Percentiles rank a stretch among this genome's conserved stretches.
These are phyloP conservation scores for Oenanthe melanoleuca DNA, from an alignment of 2,113 vertebrate genomes.

Conservation along the genomic window DNA sequence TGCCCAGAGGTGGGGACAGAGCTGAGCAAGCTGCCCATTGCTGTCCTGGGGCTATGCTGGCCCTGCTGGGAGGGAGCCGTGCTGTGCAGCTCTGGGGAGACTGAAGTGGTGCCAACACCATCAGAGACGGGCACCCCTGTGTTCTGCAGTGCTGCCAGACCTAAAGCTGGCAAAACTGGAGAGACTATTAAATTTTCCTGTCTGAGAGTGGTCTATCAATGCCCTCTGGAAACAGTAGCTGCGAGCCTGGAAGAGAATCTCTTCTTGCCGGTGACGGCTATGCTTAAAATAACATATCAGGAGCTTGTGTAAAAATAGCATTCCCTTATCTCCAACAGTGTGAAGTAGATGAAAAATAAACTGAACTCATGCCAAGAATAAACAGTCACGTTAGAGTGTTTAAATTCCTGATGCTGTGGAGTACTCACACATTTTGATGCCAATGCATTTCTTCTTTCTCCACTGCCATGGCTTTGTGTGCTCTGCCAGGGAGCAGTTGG, in stretches of 20 bases:
- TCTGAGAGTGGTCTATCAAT: neutral
- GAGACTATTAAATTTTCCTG: neutral
- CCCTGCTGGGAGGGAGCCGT: neutral
- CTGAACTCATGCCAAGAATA: neutral
- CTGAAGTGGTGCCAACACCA: neutral
- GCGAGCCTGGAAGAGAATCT: neutral
- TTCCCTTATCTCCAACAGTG: slow-evolving; percentile 39
- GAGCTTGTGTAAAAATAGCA: slow-evolving; percentile 39
- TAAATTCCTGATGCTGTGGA: slow-evolving; percentile 9
- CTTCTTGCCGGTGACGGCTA: neutral
- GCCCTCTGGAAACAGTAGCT: neutral
- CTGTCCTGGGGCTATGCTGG: rapidly evolving
- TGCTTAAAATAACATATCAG: neutral
- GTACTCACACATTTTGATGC: neutral
- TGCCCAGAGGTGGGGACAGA: neutral
- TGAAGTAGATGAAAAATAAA: slow-evolving; percentile 49
- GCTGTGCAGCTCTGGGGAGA: rapidly evolving
- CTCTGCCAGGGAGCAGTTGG: neutral
- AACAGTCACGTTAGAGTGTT: neutral
- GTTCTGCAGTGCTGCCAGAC: neutral
- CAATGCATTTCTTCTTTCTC: neutral
- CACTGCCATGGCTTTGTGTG: neutral
- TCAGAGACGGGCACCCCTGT: neutral
- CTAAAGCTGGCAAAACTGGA: neutral
- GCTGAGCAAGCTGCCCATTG: neutral